phyloP scores from a whole-genome alignment of 2,888 invertebrate genomes.

The Ormyrus pomaceus region DNA sequence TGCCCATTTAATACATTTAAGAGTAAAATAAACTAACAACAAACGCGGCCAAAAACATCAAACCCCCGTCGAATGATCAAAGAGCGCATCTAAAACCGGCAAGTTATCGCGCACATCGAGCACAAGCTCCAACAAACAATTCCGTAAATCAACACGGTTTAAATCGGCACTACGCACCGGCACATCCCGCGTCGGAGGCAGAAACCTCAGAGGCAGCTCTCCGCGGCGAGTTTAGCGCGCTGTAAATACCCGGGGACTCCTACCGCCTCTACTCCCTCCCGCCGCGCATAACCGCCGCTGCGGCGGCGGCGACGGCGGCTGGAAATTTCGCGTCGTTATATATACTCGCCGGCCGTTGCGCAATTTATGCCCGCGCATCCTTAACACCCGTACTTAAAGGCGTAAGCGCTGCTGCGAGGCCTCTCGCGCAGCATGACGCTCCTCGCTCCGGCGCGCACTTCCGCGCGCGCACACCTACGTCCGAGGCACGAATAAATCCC shows the following conservation, averaged over 20 bases:
- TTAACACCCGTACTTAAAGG: slow-evolving; percentile 46
- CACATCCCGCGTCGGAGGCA: too few relatives aligned
- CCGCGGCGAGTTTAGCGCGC: background rate
- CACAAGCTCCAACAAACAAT: too few relatives aligned
- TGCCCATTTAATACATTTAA: too few relatives aligned
- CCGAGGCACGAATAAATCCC: background rate
- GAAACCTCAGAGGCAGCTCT: too few relatives aligned
- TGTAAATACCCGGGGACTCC: slow-evolving; percentile 8
- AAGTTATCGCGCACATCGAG: too few relatives aligned
- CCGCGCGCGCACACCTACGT: background rate
- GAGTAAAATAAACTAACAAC: too few relatives aligned
- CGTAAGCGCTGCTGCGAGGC: slow-evolving; percentile 2
- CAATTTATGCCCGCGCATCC: slow-evolving; percentile 43
- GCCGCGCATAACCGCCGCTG: background rate
- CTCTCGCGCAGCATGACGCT: slow-evolving; percentile 10
- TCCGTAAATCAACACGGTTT: too few relatives aligned
- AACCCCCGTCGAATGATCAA: too few relatives aligned
- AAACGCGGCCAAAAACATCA: too few relatives aligned
- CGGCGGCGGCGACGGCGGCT: background rate
- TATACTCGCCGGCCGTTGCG: slow-evolving; percentile 22
- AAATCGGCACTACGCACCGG: too few relatives aligned
- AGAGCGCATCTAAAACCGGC: too few relatives aligned
- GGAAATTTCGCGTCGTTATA: slow-evolving; percentile 28
- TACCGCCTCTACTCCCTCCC: background rate
- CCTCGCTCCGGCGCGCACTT: background rate